Evolutionary conservation across 2,113 vertebrate species (phyloP).

Genomic region (Megatriorchis doriae): DNA sequence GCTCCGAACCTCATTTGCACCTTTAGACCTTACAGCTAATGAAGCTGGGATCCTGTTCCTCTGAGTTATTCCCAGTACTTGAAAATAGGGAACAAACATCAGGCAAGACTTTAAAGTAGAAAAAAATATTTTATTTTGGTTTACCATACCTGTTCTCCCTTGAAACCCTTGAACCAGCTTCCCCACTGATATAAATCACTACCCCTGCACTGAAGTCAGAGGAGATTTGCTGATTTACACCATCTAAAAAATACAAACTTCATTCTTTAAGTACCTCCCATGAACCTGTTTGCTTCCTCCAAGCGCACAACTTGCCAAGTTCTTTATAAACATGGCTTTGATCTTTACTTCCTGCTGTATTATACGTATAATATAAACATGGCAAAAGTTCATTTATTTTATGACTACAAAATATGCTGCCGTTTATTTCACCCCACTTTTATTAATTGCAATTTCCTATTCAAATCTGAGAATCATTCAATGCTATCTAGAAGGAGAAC

Average conservation of each 20-base stretch:
- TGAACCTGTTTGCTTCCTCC: neutral
- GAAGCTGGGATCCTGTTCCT: neutral
- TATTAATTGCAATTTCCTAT: conserved; percentile 5
- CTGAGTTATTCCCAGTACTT: neutral
- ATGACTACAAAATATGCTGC: neutral
- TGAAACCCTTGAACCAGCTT: neutral
- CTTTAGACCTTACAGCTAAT: neutral
- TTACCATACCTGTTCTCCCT: neutral
- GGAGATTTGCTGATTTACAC: neutral
- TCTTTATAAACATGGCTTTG: conserved; percentile 15
- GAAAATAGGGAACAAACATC: neutral
- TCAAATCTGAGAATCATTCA: neutral
- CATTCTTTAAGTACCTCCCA: neutral
- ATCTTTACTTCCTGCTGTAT: conserved; percentile 24
- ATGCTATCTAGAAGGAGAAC: neutral
- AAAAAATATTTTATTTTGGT: neutral
- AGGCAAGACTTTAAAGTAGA: neutral
- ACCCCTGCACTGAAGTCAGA: neutral
- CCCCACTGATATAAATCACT: neutral
- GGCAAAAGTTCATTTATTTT: neutral
- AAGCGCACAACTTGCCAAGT: neutral
- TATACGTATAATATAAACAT: neutral
- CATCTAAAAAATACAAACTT: neutral
- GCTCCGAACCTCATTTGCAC: neutral
- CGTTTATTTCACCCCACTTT: neutral